phyloP scores from a whole-genome alignment of 2,113 vertebrate genomes.

The Illadopsis cleaveri region DNA sequence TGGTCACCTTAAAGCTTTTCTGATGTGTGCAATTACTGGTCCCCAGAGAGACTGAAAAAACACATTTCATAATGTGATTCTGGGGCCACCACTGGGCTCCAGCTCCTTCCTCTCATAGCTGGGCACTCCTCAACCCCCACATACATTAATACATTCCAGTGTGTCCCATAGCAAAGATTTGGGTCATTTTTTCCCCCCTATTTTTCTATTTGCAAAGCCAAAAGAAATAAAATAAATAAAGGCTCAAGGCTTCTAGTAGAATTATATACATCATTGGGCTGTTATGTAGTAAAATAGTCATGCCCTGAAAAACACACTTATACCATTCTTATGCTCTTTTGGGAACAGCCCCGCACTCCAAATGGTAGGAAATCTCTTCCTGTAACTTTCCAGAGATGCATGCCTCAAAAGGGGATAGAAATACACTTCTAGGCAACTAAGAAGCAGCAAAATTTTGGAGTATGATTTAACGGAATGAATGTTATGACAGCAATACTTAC shows the following conservation, averaged over 20 bases:
- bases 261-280: neutral
- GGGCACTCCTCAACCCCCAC: neutral
- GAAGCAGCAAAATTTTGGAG: neutral
- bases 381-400: neutral
- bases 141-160: neutral
- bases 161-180: neutral
- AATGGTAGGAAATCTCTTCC: neutral
- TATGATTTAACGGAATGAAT: neutral
- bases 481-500: neutral
- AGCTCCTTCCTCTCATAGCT: neutral
- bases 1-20: conserved; percentile 33
- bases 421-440: neutral
- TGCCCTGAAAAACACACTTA: neutral
- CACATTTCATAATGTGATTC: neutral
- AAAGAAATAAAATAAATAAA: neutral
- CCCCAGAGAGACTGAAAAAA: neutral
- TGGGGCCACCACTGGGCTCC: neutral
- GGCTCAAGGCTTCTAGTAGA: neutral
- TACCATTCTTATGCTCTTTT: neutral
- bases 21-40: neutral
- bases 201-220: neutral
- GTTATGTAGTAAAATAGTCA: neutral
- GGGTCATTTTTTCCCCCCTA: rapidly evolving
- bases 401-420: neutral
- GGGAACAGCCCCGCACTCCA: neutral